These are phyloP conservation scores for Trachelus tabidus DNA, from an alignment of 2,888 invertebrate genomes.

Conservation along the genomic window DNA sequence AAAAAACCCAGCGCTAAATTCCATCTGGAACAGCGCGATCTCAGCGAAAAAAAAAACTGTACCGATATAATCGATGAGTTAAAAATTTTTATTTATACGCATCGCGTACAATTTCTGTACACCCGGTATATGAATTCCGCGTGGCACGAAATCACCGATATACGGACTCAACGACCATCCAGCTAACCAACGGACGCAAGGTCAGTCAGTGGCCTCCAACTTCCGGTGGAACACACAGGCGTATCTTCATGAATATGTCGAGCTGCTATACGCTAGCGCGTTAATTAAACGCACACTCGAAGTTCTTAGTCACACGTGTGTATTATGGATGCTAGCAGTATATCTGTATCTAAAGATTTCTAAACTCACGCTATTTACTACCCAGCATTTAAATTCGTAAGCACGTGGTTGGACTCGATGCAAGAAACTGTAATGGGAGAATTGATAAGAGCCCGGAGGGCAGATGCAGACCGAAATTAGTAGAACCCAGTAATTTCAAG, in stretches of 20 bases:
- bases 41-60: neutral
- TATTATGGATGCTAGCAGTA: neutral
- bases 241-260: neutral
- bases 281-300: neutral
- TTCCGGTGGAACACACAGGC: conserved; percentile 51
- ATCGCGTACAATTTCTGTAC: neutral
- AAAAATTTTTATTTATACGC: neutral
- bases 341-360: neutral
- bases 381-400: neutral
- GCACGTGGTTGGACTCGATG: neutral
- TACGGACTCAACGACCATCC: conserved; percentile 32
- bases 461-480: neutral
- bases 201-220: conserved; percentile 65
- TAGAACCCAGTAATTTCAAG: neutral
- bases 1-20: neutral
- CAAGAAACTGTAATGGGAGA: neutral
- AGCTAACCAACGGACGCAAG: conserved; percentile 58
- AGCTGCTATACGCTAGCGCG: neutral
- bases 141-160: neutral
- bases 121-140: neutral
- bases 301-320: neutral
- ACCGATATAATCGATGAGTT: neutral
- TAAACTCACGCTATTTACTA: neutral
- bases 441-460: neutral
- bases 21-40: neutral